Conservation (phyloP, 53 echinoderm and acorn worm genomes). For the Temnopleurus reevesii region DNA sequence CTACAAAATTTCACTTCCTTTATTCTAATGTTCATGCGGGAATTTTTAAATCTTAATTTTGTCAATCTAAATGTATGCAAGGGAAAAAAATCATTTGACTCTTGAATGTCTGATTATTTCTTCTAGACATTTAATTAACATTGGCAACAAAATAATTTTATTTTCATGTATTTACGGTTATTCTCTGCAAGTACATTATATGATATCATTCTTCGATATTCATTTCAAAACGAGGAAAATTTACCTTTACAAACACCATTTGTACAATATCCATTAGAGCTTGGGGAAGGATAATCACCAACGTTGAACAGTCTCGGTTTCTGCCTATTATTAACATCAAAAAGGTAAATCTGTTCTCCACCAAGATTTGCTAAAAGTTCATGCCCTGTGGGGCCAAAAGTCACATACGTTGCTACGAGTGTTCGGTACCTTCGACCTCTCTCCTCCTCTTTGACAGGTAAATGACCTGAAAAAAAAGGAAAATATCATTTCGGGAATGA, state of each 20-base stretch:
- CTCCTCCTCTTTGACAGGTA: conserved; percentile 86
- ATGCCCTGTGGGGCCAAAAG: conserved; percentile 87
- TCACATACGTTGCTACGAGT: conserved; percentile 94
- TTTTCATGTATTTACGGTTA: too few species aligned
- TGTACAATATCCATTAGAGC: conserved; percentile 83
- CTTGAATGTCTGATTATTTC: too few species aligned
- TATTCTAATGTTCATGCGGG: too few species aligned
- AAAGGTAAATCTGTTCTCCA: conserved; percentile 96
- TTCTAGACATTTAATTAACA: too few species aligned
- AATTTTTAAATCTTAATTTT: too few species aligned
- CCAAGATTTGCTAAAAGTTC: conserved; percentile 97
- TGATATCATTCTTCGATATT: too few species aligned
- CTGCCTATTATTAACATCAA: conserved; percentile 76
- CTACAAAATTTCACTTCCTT: too few species aligned
- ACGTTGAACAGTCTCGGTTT: conserved; percentile 72
- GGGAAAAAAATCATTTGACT: too few species aligned
- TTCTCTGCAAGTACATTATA: too few species aligned
- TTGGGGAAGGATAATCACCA: conserved; percentile 79
- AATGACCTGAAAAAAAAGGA: conserved; percentile 70
- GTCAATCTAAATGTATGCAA: too few species aligned
- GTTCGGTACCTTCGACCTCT: conserved; percentile 82
- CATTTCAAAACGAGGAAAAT: background rate
- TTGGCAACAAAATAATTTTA: too few species aligned
- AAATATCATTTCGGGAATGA: too few species aligned
- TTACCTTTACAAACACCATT: conserved; percentile 63